Evolutionary conservation across 1,140 invertebrate genomes (phyloP), one percentile per base, ranked within the genome.

Genomic region (Phenacoccus solenopsis): DNA sequence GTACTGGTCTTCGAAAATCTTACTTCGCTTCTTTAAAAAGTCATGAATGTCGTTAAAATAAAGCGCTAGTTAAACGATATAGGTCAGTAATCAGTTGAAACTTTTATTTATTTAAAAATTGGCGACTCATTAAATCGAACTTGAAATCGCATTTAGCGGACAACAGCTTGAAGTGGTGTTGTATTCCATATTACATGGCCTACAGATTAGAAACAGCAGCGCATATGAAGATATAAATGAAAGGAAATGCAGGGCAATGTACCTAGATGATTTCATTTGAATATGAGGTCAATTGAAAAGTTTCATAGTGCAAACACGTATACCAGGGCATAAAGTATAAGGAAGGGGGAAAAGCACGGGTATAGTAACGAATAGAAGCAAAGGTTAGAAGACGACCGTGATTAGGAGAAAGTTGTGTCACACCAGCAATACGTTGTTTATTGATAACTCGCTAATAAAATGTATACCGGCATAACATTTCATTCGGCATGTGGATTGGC

Each of bases 321-420:
- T 49, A 49, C 20, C 30, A 32, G 30, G 13, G 30, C 30, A 7
- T 32, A 5, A 7, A 32, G 30, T 32, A 32, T 7, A 32, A 13
- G 30, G 5, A 32, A 9, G 20, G 20, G 16, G 16, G 3, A 49
- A 49, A 49, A 49, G n/a, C n/a, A n/a, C n/a, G n/a, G n/a, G n/a
- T n/a, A n/a, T n/a, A n/a, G n/a, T n/a, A n/a, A n/a, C n/a, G n/a
- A n/a, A n/a, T n/a, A n/a, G n/a, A n/a, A n/a, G n/a, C n/a, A n/a
- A n/a, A n/a, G n/a, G n/a, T n/a, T 38, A n/a, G 9, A 27, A 64
- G 59, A 64, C 20, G 59, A 27, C 59, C 59, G 25, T 64, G 59
- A 64, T 64, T 64, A 27, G 59, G 59, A 64, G 59, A 64, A 64
- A 64, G 59, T 64, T 64, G 59, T 64, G 59, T 64, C 59, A 64